Evolutionary conservation across 2,797 vertebrate species (phyloP), one percentile per base, ranked within the genome.

Genomic region (Pygocentrus nattereri): DNA sequence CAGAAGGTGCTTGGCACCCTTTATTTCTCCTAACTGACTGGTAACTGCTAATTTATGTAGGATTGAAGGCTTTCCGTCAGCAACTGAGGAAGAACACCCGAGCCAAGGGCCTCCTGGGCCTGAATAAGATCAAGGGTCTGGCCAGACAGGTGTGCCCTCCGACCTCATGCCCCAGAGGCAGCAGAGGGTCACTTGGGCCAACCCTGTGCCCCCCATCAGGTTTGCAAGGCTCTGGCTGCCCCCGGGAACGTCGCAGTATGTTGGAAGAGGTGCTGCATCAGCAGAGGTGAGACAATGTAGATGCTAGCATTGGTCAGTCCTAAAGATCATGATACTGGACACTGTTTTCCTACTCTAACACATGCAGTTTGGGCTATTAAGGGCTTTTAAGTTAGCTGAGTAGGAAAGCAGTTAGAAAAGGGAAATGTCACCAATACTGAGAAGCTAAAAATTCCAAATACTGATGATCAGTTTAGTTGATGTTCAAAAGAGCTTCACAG

Each of bases 71-170:
- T 78, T 99, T 99, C 90, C 95, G 97, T 78, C 97, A 98, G 91
- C 97, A 99, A 93, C 93, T 98, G 90, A 94, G 97, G 87, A 98
- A 97, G 93, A 97, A 94, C 19, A 94, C 95, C 0, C 94, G 97
- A 93, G 94, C 97, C 81, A 98, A 97, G 88, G 97, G 97, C 44
- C 93, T 98, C 56, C 94, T 99, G 85, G 97, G 97, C 82, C 92
- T 99, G 88, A 98, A 98, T 91, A 98, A 98, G 93, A 97, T 98
- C 94, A 98, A 98, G 90, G 97, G 97, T 85, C 91, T 97, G 90
- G 95, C 96, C 0, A 96, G 97, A 88, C 97, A 97, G 84, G 93
- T 95, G 70, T 96, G 94, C 82, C 94, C 95, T 38, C 95, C 95
- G 41, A 85, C 95, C 80, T 93, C 95, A 6, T 95, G 95, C 73